Evolutionary conservation across 2,797 vertebrate species (phyloP), one percentile per base, ranked within the genome.

Genomic region (Denticeps clupeoides): DNA sequence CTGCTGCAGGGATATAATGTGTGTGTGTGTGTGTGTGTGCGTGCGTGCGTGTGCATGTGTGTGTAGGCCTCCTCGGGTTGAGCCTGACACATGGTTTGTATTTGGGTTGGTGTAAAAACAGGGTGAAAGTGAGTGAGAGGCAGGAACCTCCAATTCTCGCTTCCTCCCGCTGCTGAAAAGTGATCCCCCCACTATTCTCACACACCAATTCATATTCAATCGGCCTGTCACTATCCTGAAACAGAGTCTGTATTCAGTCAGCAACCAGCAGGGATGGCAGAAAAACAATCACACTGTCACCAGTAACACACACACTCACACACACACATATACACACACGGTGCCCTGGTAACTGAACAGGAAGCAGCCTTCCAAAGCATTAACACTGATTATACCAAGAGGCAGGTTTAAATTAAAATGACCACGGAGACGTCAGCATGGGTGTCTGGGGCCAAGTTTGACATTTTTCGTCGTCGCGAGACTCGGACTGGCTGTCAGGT

Each of bases 61-160:
- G 24, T 5, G 32, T n/a, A 9, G 28, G 27, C 11, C 27, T 28
- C 27, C 28, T 27, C 28, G 27, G 28, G 27, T 28, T 27, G n/a
- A 4, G 70, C 71, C 67, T 62, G 66, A 82, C 83, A 85, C 81
- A 82, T 86, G 83, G 77, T 86, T 86, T 69, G 59, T 72, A 76
- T 82, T 83, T 81, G 65, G 67, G 60, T 64, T 64, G 40, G 41
- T 82, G 82, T 82, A 69, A 60, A 44, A 71, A 59, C 43, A 51
- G 67, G 72, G 75, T 73, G 56, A 53, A 60, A 43, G 21, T 12
- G 43, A 41, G 67, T 70, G 72, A 69, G 68, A 64, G 72, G 60
- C 69, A 59, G 77, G 82, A 83, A 69, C 69, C 69, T 77, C 71
- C 74, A 77, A 80, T 74, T 77, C 74, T 77, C 67, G 70, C 77